Conservation (phyloP, 2,113 vertebrate genomes). For the Sclerurus mexicanus region DNA sequence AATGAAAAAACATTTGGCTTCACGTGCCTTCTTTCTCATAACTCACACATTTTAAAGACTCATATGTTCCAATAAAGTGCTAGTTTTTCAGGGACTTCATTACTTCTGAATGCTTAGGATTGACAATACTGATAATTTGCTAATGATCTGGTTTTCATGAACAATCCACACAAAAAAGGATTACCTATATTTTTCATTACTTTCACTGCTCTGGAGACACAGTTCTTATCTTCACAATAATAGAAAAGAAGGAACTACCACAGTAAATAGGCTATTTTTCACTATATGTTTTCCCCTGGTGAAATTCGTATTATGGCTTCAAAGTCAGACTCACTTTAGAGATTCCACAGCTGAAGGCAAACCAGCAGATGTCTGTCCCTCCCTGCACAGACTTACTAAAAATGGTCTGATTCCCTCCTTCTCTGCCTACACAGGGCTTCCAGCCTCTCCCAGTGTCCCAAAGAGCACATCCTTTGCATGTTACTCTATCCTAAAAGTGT, state of each 20-base stretch:
- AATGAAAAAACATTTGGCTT: not conserved
- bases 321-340: not conserved
- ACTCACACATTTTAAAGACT: not conserved
- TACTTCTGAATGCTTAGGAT: not conserved
- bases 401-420: not conserved
- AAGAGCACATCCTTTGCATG: not conserved
- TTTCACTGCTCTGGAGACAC: not conserved
- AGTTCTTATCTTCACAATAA: not conserved
- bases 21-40: not conserved
- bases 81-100: not conserved
- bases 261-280: not conserved
- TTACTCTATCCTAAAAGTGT: not conserved
- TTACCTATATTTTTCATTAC: not conserved
- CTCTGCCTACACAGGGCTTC: not conserved
- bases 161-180: not conserved
- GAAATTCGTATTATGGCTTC: not conserved
- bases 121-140: not conserved
- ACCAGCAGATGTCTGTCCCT: not conserved
- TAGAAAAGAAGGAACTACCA: not conserved
- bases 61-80: not conserved
- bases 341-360: not conserved
- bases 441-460: not conserved
- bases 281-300: not conserved
- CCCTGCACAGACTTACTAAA: not conserved
- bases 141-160: fast-evolving